Base-by-base conservation (phyloP, 2,888 invertebrate genomes). In the Apamea crenata region DNA sequence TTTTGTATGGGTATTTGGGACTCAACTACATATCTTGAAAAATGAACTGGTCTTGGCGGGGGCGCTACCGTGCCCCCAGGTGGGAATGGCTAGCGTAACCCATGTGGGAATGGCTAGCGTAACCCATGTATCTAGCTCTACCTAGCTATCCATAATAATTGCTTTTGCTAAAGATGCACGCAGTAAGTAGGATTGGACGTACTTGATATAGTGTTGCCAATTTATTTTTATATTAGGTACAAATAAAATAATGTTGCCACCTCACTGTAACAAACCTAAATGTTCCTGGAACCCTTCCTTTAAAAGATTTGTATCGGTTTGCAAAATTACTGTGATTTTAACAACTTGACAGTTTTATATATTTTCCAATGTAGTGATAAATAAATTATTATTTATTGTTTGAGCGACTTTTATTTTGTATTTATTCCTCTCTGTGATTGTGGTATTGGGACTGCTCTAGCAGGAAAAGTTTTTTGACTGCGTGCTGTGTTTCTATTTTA, bases 341-440 rank as follows among this genome's bases (percentile, higher is more conserved):
- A 79, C 80, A 82, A 89, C 88, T 90, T 91, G 87, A 89, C 89
- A 90, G 84, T 92, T 93, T 93, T 92, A 91, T 91, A 89, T 91
- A 92, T 92, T 93, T 91, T 91, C 83, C 90, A 90, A 90, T 86
- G 80, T 89, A 90, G 86, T 83, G 74, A 87, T 87, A 90, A 93
- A 89, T 90, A 88, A 91, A 89, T 90, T 85, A 88, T 91, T 93
- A 93, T 93, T 92, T 92, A 92, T 92, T 93, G 94, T 94, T 94
- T 71, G 50, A 32, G 44, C 74, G 80, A 56, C 32, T 91, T 90
- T 92, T 66, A 85, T 88, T 90, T 80, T 53, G 8, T 32, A 25
- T 63, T 63, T 47, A 53, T 36, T 36, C 44, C 66, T 78, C 0
- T 56, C 32, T 78, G 44, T 65, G 2, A 50, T 47, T 36, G 40